phyloP scores from a whole-genome alignment of 2,888 invertebrate genomes.

The Dastarcus helophoroides region DNA sequence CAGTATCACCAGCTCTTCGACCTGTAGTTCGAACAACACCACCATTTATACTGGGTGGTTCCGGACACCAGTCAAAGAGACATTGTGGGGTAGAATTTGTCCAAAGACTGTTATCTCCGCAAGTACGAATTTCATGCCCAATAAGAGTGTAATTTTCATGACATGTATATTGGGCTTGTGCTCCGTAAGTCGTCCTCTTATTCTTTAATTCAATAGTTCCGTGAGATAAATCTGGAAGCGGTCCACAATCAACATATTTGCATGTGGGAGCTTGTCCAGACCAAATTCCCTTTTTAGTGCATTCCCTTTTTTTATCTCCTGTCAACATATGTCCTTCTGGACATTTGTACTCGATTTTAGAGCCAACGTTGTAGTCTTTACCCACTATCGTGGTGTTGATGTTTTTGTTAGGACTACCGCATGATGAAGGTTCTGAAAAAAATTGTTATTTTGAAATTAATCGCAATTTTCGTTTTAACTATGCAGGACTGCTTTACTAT shows the following conservation, averaged over 20 bases:
- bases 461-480: too few relatives aligned
- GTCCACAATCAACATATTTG: conserved; percentile 77
- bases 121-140: conserved; percentile 59
- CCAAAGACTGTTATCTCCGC: conserved; percentile 66
- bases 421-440: conserved; percentile 60
- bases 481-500: too few relatives aligned
- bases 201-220: conserved; percentile 58
- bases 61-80: conserved; percentile 79
- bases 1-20: conserved; percentile 67
- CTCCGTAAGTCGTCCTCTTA: conserved; percentile 66
- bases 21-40: conserved; percentile 61
- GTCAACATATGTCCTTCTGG: conserved; percentile 72
- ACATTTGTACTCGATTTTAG: conserved; percentile 62
- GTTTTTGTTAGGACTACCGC: conserved; percentile 78
- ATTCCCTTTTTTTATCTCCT: conserved; percentile 57
- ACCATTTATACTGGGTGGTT: conserved; percentile 66
- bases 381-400: conserved; percentile 73
- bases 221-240: conserved; percentile 55
- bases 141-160: conserved; percentile 76
- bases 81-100: conserved; percentile 69
- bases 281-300: conserved; percentile 71
- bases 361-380: conserved; percentile 56
- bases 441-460: too few relatives aligned
- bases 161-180: conserved; percentile 65
- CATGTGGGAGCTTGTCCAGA: conserved; percentile 70